Conservation (phyloP, 2,888 invertebrate species). For the Drosophila eohydei region DNA sequence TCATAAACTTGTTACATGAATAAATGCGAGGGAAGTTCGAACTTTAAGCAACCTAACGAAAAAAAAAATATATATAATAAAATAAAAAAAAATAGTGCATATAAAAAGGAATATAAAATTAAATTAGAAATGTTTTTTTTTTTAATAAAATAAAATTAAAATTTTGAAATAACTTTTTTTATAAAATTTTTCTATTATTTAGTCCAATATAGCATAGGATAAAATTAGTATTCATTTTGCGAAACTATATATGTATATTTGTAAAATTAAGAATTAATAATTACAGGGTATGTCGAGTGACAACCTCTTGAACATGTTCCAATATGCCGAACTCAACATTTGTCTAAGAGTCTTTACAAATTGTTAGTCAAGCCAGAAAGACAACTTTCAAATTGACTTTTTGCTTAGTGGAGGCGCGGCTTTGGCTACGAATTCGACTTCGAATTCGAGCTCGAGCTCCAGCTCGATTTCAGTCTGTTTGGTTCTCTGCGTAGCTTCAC, state of each 20-base stretch:
- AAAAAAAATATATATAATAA: neutral
- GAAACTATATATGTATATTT: too few species aligned
- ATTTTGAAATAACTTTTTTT: too few species aligned
- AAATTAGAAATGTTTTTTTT: too few species aligned
- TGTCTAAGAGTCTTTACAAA: conserved; percentile 13
- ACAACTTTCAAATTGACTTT: conserved; percentile 66
- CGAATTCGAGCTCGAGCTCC: neutral
- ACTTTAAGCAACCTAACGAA: neutral
- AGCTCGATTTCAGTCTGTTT: neutral
- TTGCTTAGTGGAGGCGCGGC: conserved; percentile 20
- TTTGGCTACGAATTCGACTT: conserved; percentile 10
- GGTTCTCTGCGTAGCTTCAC: conserved; percentile 14
- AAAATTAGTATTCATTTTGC: too few species aligned
- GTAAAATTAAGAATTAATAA: too few species aligned
- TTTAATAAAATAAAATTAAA: too few species aligned
- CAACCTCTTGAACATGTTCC: conserved; percentile 3
- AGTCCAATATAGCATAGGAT: too few species aligned
- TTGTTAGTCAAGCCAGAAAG: conserved; percentile 20
- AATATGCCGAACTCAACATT: conserved; percentile 19
- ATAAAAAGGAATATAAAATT: too few species aligned
- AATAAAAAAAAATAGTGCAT: neutral
- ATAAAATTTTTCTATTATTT: too few species aligned
- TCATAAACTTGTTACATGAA: conserved; percentile 6
- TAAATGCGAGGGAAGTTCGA: neutral
- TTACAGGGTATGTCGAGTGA: conserved; percentile 2